Evolutionary conservation across 2,888 invertebrate genomes (phyloP).

Genomic region (Morpho deidamia): DNA sequence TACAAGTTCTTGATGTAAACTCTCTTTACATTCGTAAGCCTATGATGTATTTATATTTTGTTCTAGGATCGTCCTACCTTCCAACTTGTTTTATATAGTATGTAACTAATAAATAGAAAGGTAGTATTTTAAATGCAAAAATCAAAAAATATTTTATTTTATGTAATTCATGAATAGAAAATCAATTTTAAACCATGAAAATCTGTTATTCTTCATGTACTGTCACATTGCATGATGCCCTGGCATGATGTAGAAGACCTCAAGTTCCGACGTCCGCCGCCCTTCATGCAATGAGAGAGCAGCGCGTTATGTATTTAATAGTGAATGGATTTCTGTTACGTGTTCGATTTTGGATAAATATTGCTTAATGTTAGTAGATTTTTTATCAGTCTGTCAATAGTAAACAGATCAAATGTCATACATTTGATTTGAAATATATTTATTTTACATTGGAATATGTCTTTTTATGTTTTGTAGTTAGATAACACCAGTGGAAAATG

Average conservation of each 20-base stretch:
- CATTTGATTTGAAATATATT: constrained; percentile 78
- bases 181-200: constrained; percentile 60
- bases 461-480: constrained; percentile 77
- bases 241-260: too few species aligned
- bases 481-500: constrained; percentile 63
- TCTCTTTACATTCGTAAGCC: constrained; percentile 74
- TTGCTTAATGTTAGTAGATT: constrained; percentile 76
- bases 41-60: constrained; percentile 70
- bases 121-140: constrained; percentile 60
- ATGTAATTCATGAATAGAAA: constrained; percentile 61
- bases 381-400: constrained; percentile 73
- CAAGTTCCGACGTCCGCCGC: constrained; percentile 4
- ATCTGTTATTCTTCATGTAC: constrained; percentile 53
- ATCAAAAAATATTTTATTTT: constrained; percentile 57
- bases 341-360: constrained; percentile 73
- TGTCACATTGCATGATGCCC: constrained; percentile 48
- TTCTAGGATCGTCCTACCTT: constrained; percentile 66
- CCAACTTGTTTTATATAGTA: constrained; percentile 74
- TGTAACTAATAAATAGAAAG: constrained; percentile 60
- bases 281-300: constrained; percentile 46
- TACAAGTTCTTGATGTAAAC: constrained; percentile 71
- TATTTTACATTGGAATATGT: constrained; percentile 75
- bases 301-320: constrained; percentile 59
- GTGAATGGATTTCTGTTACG: constrained; percentile 68
- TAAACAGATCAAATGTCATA: constrained; percentile 76